Conservation (phyloP, 1,140 invertebrate species). For the Drosophila nigrodunni region DNA sequence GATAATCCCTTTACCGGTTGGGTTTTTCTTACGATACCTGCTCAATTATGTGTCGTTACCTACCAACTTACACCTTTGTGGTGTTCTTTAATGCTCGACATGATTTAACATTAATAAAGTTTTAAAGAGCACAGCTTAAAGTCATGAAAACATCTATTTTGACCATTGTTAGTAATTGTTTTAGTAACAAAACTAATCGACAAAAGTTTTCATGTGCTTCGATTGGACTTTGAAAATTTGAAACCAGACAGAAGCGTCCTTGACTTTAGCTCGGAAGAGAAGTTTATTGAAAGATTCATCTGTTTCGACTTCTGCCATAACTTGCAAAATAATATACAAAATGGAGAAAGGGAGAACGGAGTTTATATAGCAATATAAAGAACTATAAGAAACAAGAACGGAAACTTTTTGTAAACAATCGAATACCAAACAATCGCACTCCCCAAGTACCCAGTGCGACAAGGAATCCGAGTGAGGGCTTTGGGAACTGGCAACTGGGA, state of each 20-base stretch:
- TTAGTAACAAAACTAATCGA: not conserved
- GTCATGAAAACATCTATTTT: not conserved
- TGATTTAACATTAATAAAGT: not conserved
- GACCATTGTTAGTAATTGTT: not conserved
- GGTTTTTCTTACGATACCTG: too few relatives aligned
- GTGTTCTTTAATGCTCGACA: too few relatives aligned
- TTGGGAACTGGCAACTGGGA: constrained; percentile 15
- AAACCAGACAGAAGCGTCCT: constrained; percentile 20
- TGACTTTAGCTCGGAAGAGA: constrained; percentile 26
- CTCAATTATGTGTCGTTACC: too few relatives aligned
- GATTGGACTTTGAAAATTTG: not conserved
- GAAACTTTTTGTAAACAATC: constrained; percentile 41
- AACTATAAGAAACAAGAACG: constrained; percentile 38
- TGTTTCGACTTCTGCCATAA: constrained; percentile 35
- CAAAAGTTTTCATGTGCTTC: not conserved
- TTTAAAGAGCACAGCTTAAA: not conserved
- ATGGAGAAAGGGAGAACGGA: not conserved
- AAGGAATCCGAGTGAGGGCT: not conserved
- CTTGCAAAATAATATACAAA: constrained; percentile 8
- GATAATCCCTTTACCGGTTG: too few relatives aligned
- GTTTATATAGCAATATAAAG: constrained; percentile 13
- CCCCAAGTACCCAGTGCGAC: constrained; percentile 17
- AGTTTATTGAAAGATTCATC: constrained; percentile 38
- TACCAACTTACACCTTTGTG: too few relatives aligned
- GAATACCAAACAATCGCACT: constrained; percentile 38